Conservation (phyloP, 2,797 vertebrate species). For the Diplodus puntazzo region DNA sequence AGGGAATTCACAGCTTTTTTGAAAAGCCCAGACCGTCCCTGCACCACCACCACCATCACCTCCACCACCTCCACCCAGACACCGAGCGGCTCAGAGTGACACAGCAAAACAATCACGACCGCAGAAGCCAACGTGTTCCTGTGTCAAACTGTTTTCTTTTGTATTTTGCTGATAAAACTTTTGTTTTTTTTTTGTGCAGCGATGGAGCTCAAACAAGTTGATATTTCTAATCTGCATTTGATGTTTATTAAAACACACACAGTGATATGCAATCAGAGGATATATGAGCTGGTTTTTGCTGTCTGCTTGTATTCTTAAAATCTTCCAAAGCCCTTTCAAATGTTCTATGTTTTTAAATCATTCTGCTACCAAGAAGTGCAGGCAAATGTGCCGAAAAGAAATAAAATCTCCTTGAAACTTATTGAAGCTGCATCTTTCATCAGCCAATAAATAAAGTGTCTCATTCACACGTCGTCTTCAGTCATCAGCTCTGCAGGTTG, state of each 20-base stretch:
- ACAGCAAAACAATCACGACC: not conserved
- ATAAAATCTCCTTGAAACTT: not conserved
- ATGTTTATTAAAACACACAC: too few species aligned
- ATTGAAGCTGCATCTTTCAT: too few species aligned
- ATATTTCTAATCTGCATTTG: too few species aligned
- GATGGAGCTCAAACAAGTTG: too few species aligned
- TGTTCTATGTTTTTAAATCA: not conserved
- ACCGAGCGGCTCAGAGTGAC: not conserved
- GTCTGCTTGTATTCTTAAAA: too few species aligned
- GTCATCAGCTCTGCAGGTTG: not conserved
- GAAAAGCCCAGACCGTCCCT: slow-evolving; percentile 11
- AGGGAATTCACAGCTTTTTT: slow-evolving; percentile 37
- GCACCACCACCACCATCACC: not conserved
- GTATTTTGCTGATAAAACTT: too few species aligned
- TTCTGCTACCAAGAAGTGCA: not conserved
- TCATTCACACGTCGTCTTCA: not conserved
- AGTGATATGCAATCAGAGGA: too few species aligned
- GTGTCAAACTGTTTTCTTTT: too few species aligned
- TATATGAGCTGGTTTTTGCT: too few species aligned
- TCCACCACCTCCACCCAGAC: not conserved
- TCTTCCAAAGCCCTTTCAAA: not conserved
- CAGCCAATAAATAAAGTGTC: not conserved
- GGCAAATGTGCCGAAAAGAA: not conserved
- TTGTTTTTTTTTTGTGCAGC: too few species aligned
- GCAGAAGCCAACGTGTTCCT: not conserved